phyloP scores from a whole-genome alignment of 2,113 vertebrate species.

The Trichomycterus rosablanca region DNA sequence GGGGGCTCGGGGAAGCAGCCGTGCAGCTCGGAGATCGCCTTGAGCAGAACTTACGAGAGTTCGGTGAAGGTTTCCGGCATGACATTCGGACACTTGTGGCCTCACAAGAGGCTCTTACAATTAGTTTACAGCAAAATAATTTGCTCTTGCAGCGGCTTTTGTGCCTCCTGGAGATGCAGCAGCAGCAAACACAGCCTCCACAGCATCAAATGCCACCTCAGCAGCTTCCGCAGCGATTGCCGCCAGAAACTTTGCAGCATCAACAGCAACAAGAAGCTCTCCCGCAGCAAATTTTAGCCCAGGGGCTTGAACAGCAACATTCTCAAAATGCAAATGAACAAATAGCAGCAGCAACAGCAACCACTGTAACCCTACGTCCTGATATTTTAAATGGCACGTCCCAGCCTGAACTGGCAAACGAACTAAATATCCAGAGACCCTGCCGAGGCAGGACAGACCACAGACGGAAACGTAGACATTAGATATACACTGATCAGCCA shows the following conservation, averaged over 20 bases:
- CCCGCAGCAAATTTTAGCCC: conserved; percentile 48
- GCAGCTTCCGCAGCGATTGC: conserved; percentile 42
- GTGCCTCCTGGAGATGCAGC: conserved; percentile 70
- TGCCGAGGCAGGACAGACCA: conserved; percentile 69
- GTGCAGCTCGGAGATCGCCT: conserved; percentile 69
- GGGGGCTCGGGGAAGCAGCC: conserved; percentile 69
- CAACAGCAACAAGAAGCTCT: conserved; percentile 40
- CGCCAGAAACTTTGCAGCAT: conserved; percentile 49
- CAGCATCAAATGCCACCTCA: conserved; percentile 45
- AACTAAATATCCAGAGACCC: conserved; percentile 54
- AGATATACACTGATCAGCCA: conserved; percentile 34
- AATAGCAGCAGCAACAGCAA: conserved; percentile 43
- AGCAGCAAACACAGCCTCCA: conserved; percentile 49
- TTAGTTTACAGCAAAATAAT: conserved; percentile 74
- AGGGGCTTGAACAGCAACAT: conserved; percentile 35
- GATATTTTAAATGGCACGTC: conserved; percentile 57
- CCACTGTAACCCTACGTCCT: conserved; percentile 51
- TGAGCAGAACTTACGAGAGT: conserved; percentile 68
- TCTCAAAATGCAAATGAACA: conserved; percentile 51
- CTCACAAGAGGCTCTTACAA: conserved; percentile 68
- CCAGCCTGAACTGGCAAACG: conserved; percentile 49
- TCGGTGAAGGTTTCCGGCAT: conserved; percentile 65
- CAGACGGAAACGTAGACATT: conserved; percentile 65
- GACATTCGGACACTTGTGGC: conserved; percentile 70
- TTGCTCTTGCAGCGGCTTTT: conserved; percentile 70